These are phyloP conservation scores for Brachionus calyciflorus DNA, from an alignment of 1,140 invertebrate genomes.

Conservation along the genomic window DNA sequence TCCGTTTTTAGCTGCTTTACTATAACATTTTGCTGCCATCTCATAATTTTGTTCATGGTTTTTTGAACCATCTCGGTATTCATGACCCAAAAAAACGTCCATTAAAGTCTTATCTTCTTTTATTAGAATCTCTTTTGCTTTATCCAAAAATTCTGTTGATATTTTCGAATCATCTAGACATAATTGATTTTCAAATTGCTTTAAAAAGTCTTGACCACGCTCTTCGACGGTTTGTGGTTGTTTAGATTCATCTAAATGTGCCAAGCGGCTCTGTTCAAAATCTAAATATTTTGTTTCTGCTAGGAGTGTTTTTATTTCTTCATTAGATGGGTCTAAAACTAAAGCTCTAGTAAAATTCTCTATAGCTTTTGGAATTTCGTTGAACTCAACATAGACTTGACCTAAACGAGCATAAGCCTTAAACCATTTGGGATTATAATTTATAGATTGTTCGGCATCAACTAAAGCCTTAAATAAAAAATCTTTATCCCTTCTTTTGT, in stretches of 20 bases:
- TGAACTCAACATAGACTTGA: not conserved
- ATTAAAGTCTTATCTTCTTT: not conserved
- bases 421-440: not conserved
- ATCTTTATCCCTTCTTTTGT: not conserved
- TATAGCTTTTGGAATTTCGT: constrained; percentile 17
- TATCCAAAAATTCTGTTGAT: not conserved
- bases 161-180: not conserved
- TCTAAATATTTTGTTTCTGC: not conserved
- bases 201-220: not conserved
- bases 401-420: constrained; percentile 17
- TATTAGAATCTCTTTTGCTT: not conserved
- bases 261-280: not conserved
- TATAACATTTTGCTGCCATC: not conserved
- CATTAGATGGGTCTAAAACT: not conserved
- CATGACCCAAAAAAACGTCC: constrained; percentile 11
- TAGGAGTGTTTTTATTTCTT: not conserved
- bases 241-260: not conserved
- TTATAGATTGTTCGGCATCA: not conserved
- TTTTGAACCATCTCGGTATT: not conserved
- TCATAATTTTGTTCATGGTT: constrained; percentile 13
- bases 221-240: not conserved
- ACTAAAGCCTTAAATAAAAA: constrained; percentile 7
- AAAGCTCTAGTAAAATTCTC: not conserved
- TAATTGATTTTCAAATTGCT: not conserved
- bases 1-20: not conserved